These are phyloP conservation scores for Acromyrmex heyeri DNA, from an alignment of 1,140 invertebrate genomes.

Conservation along the genomic window DNA sequence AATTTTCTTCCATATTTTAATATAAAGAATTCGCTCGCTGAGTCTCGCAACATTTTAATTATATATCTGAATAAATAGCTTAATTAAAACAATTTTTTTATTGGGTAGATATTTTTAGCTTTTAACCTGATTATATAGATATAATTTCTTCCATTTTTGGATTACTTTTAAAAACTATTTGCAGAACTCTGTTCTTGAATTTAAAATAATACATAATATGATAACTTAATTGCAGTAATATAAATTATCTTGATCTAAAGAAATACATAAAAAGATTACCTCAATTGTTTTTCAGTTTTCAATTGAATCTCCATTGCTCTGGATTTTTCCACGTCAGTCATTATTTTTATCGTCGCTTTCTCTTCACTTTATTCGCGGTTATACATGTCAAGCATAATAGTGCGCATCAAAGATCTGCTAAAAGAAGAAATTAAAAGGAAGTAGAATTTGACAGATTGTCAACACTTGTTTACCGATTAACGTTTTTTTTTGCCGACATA, in stretches of 20 bases:
- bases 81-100: not conserved
- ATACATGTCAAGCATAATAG: not conserved
- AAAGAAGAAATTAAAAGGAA: not conserved
- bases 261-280: conserved; percentile 72
- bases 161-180: too few species aligned
- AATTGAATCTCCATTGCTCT: conserved; percentile 74
- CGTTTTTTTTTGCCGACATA: too few species aligned
- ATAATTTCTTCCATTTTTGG: too few species aligned
- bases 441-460: not conserved
- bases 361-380: not conserved
- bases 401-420: not conserved
- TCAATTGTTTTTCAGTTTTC: conserved; percentile 64
- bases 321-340: conserved; percentile 80
- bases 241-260: not conserved
- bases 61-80: not conserved
- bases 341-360: conserved; percentile 74
- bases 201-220: too few species aligned
- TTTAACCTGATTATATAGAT: too few species aligned
- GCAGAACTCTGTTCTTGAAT: too few species aligned
- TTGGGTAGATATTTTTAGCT: too few species aligned
- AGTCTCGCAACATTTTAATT: not conserved
- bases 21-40: not conserved
- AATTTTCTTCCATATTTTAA: not conserved
- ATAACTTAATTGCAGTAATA: too few species aligned
- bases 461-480: not conserved